Conservation (phyloP, 2,797 vertebrate genomes). For the Vireo griseus region DNA sequence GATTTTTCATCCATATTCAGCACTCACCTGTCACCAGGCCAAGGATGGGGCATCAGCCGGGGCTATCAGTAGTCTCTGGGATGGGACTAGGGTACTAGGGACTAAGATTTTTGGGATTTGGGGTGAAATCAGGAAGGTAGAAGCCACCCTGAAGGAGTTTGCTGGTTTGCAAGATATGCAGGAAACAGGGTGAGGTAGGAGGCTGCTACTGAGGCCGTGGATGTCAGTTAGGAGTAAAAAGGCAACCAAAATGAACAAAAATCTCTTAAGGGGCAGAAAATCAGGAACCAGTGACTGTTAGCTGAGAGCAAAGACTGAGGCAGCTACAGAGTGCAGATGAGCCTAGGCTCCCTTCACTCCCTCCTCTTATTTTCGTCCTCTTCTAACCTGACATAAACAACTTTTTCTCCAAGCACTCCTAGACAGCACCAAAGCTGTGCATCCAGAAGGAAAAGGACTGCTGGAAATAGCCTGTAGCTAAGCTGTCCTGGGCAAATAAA, state of each 20-base stretch:
- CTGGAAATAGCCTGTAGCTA: slow-evolving; percentile 9
- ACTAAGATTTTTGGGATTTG: background rate
- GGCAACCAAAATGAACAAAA: background rate
- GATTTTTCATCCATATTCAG: background rate
- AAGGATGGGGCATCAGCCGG: fast-evolving
- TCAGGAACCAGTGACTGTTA: background rate
- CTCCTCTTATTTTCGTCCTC: background rate
- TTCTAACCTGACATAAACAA: background rate
- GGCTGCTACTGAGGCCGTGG: fast-evolving
- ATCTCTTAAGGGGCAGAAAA: background rate
- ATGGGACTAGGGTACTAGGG: too few relatives aligned
- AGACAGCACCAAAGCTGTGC: slow-evolving; percentile 8
- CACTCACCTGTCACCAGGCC: background rate
- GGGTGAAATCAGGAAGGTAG: background rate
- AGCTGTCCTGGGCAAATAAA: background rate
- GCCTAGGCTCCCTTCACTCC: background rate
- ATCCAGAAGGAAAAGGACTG: slow-evolving; percentile 35
- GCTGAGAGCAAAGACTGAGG: background rate
- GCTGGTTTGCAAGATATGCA: background rate
- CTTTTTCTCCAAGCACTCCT: background rate
- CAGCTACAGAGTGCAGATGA: background rate
- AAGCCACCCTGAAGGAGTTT: background rate
- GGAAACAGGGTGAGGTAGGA: too few relatives aligned
- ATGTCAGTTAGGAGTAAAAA: background rate
- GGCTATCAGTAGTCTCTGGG: background rate